A percentile compares a stretch with the other conserved stretches of the same genome.
phyloP scores from a whole-genome alignment of 2,888 invertebrate species.

The Aplocera efformata region DNA sequence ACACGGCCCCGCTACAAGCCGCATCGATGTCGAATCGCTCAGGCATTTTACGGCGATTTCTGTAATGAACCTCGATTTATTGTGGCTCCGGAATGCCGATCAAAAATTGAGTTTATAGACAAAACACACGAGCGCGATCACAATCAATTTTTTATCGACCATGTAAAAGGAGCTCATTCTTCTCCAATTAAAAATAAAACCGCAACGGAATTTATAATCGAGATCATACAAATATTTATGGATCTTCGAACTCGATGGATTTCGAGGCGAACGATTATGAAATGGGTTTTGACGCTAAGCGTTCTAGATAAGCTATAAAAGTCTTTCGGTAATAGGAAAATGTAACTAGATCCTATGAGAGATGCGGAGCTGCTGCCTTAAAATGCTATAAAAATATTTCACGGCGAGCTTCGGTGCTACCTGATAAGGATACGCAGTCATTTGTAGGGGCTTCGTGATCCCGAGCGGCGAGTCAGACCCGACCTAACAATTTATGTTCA shows the following conservation, averaged over 20 bases:
- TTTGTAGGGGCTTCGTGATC: slow-evolving; percentile 66
- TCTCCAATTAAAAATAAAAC: slow-evolving; percentile 58
- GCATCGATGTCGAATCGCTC: slow-evolving; percentile 63
- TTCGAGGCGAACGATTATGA: slow-evolving; percentile 38
- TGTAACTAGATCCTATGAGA: slow-evolving; percentile 62
- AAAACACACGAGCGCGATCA: slow-evolving; percentile 60
- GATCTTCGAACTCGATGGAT: slow-evolving; percentile 30
- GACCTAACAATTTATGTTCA: slow-evolving; percentile 59
- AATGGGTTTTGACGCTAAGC: slow-evolving; percentile 47
- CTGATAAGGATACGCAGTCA: slow-evolving; percentile 74
- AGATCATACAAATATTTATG: slow-evolving; percentile 52
- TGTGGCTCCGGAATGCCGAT: slow-evolving; percentile 58
- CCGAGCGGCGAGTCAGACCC: slow-evolving; percentile 40
- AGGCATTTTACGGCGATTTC: slow-evolving; percentile 75
- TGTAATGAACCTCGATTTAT: slow-evolving; percentile 75
- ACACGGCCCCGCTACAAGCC: slow-evolving; percentile 31
- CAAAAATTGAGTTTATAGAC: slow-evolving; percentile 61
- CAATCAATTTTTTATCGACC: slow-evolving; percentile 53
- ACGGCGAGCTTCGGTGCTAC: slow-evolving; percentile 65
- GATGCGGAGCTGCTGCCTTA: slow-evolving; percentile 64
- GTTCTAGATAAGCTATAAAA: slow-evolving; percentile 40
- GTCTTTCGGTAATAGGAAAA: slow-evolving; percentile 53
- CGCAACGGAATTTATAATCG: slow-evolving; percentile 52
- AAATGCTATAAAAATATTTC: slow-evolving; percentile 73
- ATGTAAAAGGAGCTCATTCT: slow-evolving; percentile 43